These are phyloP conservation scores for Ptilodon capucinus DNA, from an alignment of 2,888 invertebrate genomes.

Conservation along the genomic window DNA sequence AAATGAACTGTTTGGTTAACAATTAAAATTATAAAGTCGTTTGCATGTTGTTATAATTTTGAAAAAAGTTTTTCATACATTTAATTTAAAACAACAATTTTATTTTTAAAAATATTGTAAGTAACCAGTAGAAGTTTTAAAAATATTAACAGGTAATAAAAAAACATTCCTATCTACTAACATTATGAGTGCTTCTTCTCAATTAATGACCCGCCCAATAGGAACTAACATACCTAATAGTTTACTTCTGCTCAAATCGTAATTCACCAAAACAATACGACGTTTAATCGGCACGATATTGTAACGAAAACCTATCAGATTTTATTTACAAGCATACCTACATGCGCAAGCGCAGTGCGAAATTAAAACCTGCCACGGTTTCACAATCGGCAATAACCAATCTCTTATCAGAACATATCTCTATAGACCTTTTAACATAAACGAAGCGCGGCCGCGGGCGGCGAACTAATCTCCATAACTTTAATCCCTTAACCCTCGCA, in stretches of 20 bases:
- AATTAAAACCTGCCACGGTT: slow-evolving; percentile 75
- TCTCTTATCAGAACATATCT: slow-evolving; percentile 80
- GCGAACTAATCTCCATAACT: slow-evolving; percentile 83
- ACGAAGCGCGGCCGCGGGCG: slow-evolving; percentile 79
- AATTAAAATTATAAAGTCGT: background rate
- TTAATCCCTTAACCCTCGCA: slow-evolving; percentile 82
- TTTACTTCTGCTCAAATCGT: slow-evolving; percentile 27
- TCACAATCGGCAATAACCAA: slow-evolving; percentile 81
- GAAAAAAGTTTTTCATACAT: too few relatives aligned
- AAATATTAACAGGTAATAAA: too few relatives aligned
- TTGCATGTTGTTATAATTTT: too few relatives aligned
- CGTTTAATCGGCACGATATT: slow-evolving; percentile 29
- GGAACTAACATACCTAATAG: too few relatives aligned
- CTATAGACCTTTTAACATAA: slow-evolving; percentile 80
- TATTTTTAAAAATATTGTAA: too few relatives aligned
- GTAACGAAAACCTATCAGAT: slow-evolving; percentile 52
- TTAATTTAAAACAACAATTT: too few relatives aligned
- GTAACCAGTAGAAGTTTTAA: too few relatives aligned
- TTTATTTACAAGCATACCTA: slow-evolving; percentile 44
- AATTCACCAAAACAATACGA: slow-evolving; percentile 15
- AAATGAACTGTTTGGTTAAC: background rate
- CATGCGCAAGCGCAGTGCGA: slow-evolving; percentile 45
- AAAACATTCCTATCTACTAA: too few relatives aligned
- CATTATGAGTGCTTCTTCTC: too few relatives aligned
- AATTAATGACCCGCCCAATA: too few relatives aligned